These are phyloP conservation scores for Anoura caudifer DNA, from an alignment of 2,113 vertebrate genomes.

Conservation along the genomic window DNA sequence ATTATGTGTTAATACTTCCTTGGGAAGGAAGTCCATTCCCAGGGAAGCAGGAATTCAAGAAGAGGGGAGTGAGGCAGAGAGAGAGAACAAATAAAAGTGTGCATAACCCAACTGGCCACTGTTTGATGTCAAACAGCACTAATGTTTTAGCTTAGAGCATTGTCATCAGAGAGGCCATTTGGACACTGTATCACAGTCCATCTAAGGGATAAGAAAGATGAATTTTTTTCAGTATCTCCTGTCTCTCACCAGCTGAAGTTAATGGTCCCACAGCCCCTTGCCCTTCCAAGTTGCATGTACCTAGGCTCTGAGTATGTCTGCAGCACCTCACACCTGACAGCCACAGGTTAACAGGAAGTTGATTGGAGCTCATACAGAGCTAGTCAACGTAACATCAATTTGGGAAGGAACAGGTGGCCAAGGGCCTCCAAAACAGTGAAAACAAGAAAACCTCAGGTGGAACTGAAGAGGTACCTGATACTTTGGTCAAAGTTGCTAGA, in stretches of 20 bases:
- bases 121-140: background rate
- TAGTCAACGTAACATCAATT: background rate
- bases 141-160: background rate
- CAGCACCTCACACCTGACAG: background rate
- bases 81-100: background rate
- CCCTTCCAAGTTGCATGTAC: background rate
- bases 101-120: background rate
- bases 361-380: background rate
- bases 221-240: background rate
- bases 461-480: background rate
- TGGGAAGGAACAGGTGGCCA: background rate
- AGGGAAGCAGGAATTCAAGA: background rate
- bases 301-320: background rate
- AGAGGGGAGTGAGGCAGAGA: background rate
- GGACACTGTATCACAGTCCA: background rate
- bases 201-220: background rate
- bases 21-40: background rate
- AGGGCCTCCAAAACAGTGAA: background rate
- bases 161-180: background rate
- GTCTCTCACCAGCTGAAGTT: background rate
- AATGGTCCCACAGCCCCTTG: background rate
- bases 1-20: background rate
- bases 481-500: background rate
- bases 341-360: background rate
- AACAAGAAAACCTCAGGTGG: background rate